Conservation (phyloP, 2,113 vertebrate species). For the Pithys albifrons region DNA sequence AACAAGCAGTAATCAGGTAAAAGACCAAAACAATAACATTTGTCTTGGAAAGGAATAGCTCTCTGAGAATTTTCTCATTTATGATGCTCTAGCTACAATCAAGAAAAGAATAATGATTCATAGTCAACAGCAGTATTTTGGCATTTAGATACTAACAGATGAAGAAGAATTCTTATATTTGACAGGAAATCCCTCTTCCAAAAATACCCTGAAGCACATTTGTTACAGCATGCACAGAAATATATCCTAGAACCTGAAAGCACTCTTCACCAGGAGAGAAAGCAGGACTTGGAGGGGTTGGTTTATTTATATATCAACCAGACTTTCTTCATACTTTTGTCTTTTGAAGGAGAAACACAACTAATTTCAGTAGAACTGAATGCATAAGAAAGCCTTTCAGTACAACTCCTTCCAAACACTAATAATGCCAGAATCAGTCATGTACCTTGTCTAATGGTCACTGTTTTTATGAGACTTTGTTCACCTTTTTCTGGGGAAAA, state of each 20-base stretch:
- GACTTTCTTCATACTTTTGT: neutral
- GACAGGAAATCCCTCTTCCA: neutral
- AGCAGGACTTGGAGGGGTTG: neutral
- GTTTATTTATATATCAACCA: neutral
- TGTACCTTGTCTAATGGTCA: neutral
- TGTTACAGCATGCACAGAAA: neutral
- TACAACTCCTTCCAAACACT: neutral
- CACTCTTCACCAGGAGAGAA: neutral
- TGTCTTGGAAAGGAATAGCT: constrained; percentile 13
- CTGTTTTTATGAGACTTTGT: neutral
- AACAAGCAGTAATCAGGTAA: constrained; percentile 67
- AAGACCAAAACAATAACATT: constrained; percentile 39
- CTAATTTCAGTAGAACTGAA: neutral
- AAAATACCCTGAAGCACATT: neutral
- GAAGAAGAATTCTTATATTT: neutral
- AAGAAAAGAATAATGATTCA: constrained; percentile 7
- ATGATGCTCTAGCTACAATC: neutral
- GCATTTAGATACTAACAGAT: neutral
- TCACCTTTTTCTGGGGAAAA: neutral
- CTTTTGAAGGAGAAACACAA: neutral
- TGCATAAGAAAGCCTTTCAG: neutral
- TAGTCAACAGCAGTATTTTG: neutral
- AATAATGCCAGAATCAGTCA: neutral
- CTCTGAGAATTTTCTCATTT: constrained; percentile 17
- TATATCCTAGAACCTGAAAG: neutral